Conservation (phyloP, 2,113 vertebrate species). For the Astur gentilis region DNA sequence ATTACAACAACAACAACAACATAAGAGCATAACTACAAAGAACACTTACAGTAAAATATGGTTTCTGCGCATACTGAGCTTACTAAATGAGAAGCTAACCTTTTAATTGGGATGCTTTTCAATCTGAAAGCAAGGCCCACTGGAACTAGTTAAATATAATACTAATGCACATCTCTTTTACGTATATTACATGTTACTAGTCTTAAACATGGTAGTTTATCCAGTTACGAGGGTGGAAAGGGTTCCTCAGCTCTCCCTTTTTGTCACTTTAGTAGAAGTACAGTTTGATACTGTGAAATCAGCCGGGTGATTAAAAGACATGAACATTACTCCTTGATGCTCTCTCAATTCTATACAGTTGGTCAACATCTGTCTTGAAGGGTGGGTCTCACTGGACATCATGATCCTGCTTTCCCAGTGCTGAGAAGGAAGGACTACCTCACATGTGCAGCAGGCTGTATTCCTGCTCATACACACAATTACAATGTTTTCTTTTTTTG, state of each 20-base stretch:
- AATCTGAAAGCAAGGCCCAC: neutral
- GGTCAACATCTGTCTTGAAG: neutral
- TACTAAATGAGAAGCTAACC: neutral
- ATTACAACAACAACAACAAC: too few relatives aligned
- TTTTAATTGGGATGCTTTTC: neutral
- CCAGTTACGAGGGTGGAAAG: neutral
- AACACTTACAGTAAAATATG: neutral
- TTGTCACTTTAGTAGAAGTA: neutral
- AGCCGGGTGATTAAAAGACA: neutral
- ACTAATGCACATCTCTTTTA: neutral
- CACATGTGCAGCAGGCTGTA: neutral
- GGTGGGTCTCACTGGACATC: neutral
- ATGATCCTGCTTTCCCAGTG: neutral
- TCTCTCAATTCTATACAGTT: neutral
- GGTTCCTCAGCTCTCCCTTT: neutral
- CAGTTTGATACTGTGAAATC: neutral
- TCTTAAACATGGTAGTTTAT: neutral
- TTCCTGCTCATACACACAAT: neutral
- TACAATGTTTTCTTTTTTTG: neutral
- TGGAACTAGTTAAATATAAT: neutral
- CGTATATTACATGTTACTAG: neutral
- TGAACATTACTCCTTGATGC: neutral
- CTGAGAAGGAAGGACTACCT: neutral
- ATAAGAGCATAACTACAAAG: neutral
- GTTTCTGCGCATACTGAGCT: neutral